phyloP scores from a whole-genome alignment of 2,797 vertebrate genomes.

The Chelmon rostratus region DNA sequence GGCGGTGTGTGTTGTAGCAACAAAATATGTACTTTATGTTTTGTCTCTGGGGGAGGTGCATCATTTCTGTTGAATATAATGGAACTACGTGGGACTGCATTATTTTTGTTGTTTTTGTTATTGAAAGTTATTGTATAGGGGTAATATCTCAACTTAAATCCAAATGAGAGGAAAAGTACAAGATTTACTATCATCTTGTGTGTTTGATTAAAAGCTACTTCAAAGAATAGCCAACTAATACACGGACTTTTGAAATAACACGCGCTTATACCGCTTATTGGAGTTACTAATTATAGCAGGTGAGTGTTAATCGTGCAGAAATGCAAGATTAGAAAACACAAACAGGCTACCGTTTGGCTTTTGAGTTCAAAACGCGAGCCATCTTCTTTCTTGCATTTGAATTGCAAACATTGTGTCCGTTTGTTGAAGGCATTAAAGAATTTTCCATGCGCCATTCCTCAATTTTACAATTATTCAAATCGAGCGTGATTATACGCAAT shows the following conservation, averaged over 20 bases:
- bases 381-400: background rate
- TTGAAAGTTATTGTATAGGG: background rate
- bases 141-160: background rate
- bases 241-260: background rate
- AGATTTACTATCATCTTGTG: background rate
- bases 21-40: background rate
- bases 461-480: background rate
- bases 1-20: background rate
- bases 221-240: background rate
- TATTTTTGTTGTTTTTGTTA: background rate
- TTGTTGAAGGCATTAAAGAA: background rate
- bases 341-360: background rate
- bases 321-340: background rate
- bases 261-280: background rate
- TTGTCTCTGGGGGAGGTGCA: background rate
- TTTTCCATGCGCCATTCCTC: background rate
- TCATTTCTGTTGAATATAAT: background rate
- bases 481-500: background rate
- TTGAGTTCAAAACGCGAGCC: background rate
- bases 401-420: background rate
- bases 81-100: background rate
- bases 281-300: background rate
- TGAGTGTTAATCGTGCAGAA: background rate
- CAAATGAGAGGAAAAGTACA: background rate
- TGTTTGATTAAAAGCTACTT: background rate